Evolutionary conservation across 2,797 vertebrate species (phyloP), one percentile per base, ranked within the genome.

Genomic region (Eupleurogrammus muticus): DNA sequence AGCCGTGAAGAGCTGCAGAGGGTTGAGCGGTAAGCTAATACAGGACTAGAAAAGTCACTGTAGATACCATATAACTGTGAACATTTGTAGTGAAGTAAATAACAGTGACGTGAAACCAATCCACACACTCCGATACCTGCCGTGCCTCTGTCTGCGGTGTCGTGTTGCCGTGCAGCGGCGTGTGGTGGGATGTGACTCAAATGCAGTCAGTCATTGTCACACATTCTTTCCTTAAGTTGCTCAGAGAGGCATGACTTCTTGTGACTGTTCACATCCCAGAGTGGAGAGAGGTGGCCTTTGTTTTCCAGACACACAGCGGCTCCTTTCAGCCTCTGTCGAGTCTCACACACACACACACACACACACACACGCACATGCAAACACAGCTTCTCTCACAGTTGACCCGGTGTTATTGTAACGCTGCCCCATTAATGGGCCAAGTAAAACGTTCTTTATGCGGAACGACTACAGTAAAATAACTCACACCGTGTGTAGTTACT

Each of bases 251-350:
- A 9, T 64, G 66, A 62, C 75, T 52, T 69, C 83, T 79, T 79
- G 75, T 85, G 77, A 89, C 79, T 54, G 63, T 78, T 72, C 48
- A 53, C 67, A 62, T 66, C 59, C 53, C 62, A 14, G 66, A 32
- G 50, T 44, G 59, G 38, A 72, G 76, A 83, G 72, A 89, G 70
- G 54, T 46, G 0, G 60, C 55, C 71, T 75, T 83, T 86, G 75
- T 89, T 79, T 80, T 62, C 63, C 64, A 49, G 60, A 81, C 56
- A 64, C 71, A 89, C 71, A 89, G 75, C 75, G 68, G 67, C 63
- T 75, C 80, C 70, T 82, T 90, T 89, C 74, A 81, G 59, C 19
- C 21, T 75, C 20, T 34, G 58, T 66, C 23, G 24, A 60, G 47
- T 61, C 61, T 42, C 59, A 46, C 59, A 20, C n/a, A n/a, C n/a